Base-by-base conservation (phyloP, 2,113 vertebrate genomes). In the Heptranchias perlo region DNA sequence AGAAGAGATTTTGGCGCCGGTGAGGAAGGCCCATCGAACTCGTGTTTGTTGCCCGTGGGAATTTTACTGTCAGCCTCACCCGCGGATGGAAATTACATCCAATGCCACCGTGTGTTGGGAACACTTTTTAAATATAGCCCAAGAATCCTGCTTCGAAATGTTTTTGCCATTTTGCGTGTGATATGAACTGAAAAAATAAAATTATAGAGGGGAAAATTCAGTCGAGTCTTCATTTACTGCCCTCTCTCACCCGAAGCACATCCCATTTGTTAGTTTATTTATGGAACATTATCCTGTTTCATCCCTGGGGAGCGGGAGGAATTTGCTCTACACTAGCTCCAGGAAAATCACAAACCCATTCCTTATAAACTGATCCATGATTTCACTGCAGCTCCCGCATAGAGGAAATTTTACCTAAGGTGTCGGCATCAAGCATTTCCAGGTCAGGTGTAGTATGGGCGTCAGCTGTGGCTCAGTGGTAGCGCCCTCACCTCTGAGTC, bases 171-270 rank as follows among this genome's bases (percentile, higher is more conserved):
- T 89, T 54, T 91, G 87, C 58, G 86, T 91, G 87, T 91, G 28
- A 91, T 52, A 58, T 91, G 87, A 91, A 58, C 87, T 35, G 87
- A 91, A 91, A 54, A 54, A 91, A 91, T 58, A 58, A 91, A 91
- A 91, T 35, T 91, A 91, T 58, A 54, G 87, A 58, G 54, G 25
- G 11, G 35, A 91, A 58, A 58, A 25, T 21, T 23, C 21, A 23
- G 35, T n/a, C 49, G 52, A 28, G 49, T 91, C 31, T 91, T 54
- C 58, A 52, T 49, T 89, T 31, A 89, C 47, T 54, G 25, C 23
- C 3, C 2, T 31, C 23, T 25, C 86, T 7, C 44, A 2, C 49
- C 47, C 86, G 25, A 54, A 54, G 1, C 44, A 54, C 44, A 35
- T n/a, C 8, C 73, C 39, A 39, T 21, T 39, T 82, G 18, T 18